Evolutionary conservation across 2,888 invertebrate species (phyloP).

Genomic region (Zhengitettix transpicula): DNA sequence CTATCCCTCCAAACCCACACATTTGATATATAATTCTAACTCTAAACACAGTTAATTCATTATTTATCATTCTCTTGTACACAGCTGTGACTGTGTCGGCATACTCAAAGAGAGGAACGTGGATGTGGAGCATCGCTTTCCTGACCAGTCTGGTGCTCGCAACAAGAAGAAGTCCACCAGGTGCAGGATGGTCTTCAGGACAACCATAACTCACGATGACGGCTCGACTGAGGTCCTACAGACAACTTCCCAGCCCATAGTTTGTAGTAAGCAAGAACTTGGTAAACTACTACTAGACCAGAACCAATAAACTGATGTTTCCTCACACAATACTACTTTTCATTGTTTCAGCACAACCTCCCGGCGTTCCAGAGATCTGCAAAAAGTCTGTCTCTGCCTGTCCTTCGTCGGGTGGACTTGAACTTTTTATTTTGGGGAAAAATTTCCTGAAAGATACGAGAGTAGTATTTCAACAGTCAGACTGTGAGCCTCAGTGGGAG

Average conservation of each 20-base stretch:
- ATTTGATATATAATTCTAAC: too few species aligned
- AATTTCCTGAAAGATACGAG: conserved; percentile 83
- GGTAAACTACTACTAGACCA: too few species aligned
- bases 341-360: conserved; percentile 21
- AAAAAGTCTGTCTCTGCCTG: conserved; percentile 72
- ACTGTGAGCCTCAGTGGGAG: conserved; percentile 43
- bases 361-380: conserved; percentile 81
- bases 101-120: conserved; percentile 85
- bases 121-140: conserved; percentile 83
- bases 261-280: conserved; percentile 60
- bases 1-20: not conserved
- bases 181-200: conserved; percentile 88
- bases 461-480: conserved; percentile 49
- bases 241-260: conserved; percentile 77
- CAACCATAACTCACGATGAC: conserved; percentile 59
- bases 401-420: conserved; percentile 62
- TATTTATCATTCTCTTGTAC: conserved; percentile 1
- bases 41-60: too few species aligned
- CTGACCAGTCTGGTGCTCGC: conserved; percentile 53
- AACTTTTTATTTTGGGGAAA: conserved; percentile 77
- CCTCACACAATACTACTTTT: not conserved
- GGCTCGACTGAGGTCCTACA: conserved; percentile 70
- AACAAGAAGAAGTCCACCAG: conserved; percentile 89
- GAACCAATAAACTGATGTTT: too few species aligned
- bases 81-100: conserved; percentile 86